phyloP scores from a whole-genome alignment of 2,888 invertebrate species.

The Axea sp. region DNA sequence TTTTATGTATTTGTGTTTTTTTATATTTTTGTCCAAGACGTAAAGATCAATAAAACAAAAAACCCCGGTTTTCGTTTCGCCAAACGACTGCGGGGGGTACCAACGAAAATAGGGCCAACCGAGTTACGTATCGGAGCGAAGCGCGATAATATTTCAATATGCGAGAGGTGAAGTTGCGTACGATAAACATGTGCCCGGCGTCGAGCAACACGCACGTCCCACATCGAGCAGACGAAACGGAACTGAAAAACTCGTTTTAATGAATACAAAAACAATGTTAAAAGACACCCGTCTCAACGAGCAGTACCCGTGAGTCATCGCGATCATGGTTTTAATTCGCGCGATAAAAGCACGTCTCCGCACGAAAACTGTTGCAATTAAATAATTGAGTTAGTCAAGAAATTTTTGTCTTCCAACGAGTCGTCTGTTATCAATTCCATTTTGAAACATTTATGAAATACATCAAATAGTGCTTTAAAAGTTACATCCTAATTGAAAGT shows the following conservation, averaged over 20 bases:
- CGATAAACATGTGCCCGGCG: conserved; percentile 3
- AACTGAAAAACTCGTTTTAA: conserved; percentile 50
- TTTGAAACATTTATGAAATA: conserved; percentile 2
- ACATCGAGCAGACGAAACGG: conserved; percentile 28
- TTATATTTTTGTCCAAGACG: no score
- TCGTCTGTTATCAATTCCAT: conserved; percentile 13
- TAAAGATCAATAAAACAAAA: no score
- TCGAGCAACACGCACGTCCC: not conserved
- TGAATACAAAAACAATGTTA: conserved; percentile 49
- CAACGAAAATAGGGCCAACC: no score
- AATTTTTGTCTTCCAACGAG: conserved; percentile 23
- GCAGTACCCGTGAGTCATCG: conserved; percentile 32
- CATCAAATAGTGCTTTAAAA: no score
- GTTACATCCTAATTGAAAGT: no score
- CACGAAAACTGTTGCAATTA: conserved; percentile 9
- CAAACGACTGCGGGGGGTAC: no score
- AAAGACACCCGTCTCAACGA: conserved; percentile 42
- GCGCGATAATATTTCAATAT: conserved; percentile 5
- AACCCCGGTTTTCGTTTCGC: no score
- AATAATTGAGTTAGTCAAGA: conserved; percentile 21
- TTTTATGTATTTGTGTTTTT: no score
- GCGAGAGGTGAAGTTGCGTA: not conserved
- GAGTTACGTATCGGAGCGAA: no score
- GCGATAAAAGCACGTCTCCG: conserved; percentile 18
- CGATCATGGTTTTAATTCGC: conserved; percentile 33